phyloP scores from a whole-genome alignment of 2,888 invertebrate genomes.

The Drosophila paramelanica region DNA sequence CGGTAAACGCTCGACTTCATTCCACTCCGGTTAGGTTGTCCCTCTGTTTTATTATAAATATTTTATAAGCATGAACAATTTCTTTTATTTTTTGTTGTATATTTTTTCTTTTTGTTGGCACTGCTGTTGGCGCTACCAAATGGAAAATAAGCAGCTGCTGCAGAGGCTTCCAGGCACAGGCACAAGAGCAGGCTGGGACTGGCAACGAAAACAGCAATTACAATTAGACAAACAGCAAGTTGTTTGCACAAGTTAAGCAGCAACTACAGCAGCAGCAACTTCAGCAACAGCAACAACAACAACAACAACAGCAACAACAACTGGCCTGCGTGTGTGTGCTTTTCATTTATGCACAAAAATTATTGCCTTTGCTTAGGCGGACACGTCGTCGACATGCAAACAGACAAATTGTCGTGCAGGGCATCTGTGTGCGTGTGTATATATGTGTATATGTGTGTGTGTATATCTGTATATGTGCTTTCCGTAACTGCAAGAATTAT shows the following conservation, averaged over 20 bases:
- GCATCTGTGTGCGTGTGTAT: constrained; percentile 29
- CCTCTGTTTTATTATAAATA: constrained; percentile 61
- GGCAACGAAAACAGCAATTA: constrained; percentile 79
- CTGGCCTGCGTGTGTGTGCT: constrained; percentile 59
- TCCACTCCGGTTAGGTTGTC: constrained; percentile 13
- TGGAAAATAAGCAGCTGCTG: constrained; percentile 57
- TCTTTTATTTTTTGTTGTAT: constrained; percentile 14
- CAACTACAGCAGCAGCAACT: constrained; percentile 54
- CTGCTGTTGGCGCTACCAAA: constrained; percentile 30
- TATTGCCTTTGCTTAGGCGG: constrained; percentile 81
- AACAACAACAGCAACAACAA: constrained; percentile 31
- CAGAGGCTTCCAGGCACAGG: constrained; percentile 16
- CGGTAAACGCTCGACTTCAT: background rate
- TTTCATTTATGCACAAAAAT: constrained; percentile 80
- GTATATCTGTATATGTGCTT: constrained; percentile 11
- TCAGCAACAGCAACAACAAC: constrained; percentile 27
- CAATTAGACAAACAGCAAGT: constrained; percentile 81
- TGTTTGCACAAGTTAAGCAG: constrained; percentile 81
- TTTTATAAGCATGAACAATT: constrained; percentile 65
- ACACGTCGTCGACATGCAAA: constrained; percentile 73
- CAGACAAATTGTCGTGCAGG: constrained; percentile 70
- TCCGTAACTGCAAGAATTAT: constrained; percentile 44
- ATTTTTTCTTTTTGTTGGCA: constrained; percentile 10
- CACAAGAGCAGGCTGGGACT: constrained; percentile 11
- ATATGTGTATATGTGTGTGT: constrained; percentile 2